These are phyloP conservation scores for Drosophila prostipennis DNA, from an alignment of 2,888 invertebrate species.

Conservation along the genomic window DNA sequence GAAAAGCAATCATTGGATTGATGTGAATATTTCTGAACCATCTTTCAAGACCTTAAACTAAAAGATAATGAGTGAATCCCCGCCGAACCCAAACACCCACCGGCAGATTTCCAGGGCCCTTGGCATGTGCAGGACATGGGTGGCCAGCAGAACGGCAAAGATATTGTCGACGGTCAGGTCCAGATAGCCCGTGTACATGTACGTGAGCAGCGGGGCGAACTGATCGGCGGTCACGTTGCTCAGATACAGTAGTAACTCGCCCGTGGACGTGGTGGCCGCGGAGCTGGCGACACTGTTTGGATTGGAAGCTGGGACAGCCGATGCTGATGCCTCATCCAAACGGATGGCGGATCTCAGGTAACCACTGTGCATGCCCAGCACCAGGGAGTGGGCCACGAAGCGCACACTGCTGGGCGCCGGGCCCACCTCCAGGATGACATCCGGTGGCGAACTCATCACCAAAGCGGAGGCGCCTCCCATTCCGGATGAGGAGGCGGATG, in stretches of 20 bases:
- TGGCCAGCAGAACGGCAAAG: constrained; percentile 89
- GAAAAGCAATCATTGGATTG: neutral
- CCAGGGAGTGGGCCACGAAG: constrained; percentile 88
- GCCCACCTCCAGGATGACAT: constrained; percentile 88
- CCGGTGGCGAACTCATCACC: constrained; percentile 85
- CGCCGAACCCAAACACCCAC: constrained; percentile 53
- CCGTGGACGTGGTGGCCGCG: constrained; percentile 7
- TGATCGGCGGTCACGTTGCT: constrained; percentile 87
- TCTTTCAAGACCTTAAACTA: neutral
- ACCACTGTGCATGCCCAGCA: constrained; percentile 89
- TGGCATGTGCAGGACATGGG: constrained; percentile 90
- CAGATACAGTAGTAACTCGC: constrained; percentile 83
- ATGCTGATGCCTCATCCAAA: constrained; percentile 72
- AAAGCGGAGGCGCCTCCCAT: constrained; percentile 19
- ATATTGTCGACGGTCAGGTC: constrained; percentile 89
- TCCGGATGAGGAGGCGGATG: constrained; percentile 24
- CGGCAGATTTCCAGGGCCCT: constrained; percentile 88
- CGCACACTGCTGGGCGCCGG: constrained; percentile 86
- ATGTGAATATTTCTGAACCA: neutral
- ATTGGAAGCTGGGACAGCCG: neutral
- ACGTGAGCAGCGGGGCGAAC: constrained; percentile 89
- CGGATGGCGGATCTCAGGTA: constrained; percentile 88
- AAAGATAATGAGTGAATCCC: neutral
- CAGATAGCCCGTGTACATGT: constrained; percentile 90
- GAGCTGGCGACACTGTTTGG: neutral